Evolutionary conservation across 1,140 invertebrate genomes (phyloP).

Genomic region (Pachypsylla venusta): DNA sequence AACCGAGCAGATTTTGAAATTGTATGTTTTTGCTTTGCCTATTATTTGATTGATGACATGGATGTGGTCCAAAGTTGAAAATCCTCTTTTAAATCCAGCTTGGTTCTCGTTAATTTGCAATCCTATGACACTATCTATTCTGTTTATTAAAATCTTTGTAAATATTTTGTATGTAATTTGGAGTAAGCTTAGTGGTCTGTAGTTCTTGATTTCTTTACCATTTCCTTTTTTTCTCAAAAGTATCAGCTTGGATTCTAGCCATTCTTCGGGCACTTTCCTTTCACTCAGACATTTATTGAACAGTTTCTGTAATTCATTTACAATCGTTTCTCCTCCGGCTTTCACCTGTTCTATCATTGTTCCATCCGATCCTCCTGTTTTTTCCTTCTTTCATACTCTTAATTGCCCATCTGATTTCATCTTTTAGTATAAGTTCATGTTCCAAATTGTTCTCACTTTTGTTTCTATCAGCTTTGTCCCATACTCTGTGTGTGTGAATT

Average conservation of each 20-base stretch:
- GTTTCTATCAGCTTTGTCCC: no score
- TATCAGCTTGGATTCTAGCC: slow-evolving; percentile 25
- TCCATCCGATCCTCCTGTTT: slow-evolving; percentile 5
- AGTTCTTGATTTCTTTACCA: slow-evolving; percentile 24
- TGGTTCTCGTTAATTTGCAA: slow-evolving; percentile 26
- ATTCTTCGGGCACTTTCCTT: slow-evolving; percentile 21
- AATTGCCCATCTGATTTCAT: no score
- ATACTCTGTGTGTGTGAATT: no score
- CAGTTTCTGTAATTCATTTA: slow-evolving; percentile 6
- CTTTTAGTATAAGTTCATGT: no score
- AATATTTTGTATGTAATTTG: slow-evolving; percentile 24
- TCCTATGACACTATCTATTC: slow-evolving; percentile 23
- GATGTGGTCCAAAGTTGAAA: slow-evolving; percentile 15
- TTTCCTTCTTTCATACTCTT: not conserved
- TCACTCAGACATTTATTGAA: slow-evolving; percentile 16
- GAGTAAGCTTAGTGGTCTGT: slow-evolving; percentile 26
- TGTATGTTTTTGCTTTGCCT: slow-evolving; percentile 14
- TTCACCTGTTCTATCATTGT: slow-evolving; percentile 11
- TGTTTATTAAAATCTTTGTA: slow-evolving; percentile 19
- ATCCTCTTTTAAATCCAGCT: slow-evolving; percentile 27
- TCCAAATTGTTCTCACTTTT: no score
- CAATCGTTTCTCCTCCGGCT: not conserved
- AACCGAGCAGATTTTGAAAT: not conserved
- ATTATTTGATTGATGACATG: slow-evolving; percentile 13
- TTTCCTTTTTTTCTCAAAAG: slow-evolving; percentile 27